phyloP scores from a whole-genome alignment of 2,113 vertebrate species.

The Panthera leo region DNA sequence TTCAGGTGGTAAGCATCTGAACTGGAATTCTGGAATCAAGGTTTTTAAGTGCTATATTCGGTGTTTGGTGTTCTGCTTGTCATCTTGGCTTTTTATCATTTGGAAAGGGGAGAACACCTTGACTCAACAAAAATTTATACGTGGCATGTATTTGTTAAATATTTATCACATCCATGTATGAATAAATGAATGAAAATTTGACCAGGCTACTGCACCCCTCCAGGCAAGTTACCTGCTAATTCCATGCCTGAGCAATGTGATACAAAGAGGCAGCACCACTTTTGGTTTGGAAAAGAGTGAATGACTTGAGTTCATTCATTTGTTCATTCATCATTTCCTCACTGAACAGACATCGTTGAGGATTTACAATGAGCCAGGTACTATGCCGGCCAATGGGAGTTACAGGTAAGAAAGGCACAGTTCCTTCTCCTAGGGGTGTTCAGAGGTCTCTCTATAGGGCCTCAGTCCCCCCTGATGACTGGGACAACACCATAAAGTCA shows the following conservation, averaged over 20 bases:
- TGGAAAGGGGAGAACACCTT: not conserved
- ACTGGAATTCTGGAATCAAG: not conserved
- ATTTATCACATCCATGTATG: not conserved
- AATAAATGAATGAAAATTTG: not conserved
- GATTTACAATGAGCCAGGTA: not conserved
- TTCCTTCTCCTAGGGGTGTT: not conserved
- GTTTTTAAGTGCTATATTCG: not conserved
- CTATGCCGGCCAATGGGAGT: not conserved
- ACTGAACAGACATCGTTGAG: not conserved
- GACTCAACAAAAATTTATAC: not conserved
- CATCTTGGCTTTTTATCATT: not conserved
- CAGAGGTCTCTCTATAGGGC: not conserved
- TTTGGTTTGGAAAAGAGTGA: not conserved
- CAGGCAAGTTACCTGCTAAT: not conserved
- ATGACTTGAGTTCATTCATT: not conserved
- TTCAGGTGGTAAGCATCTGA: not conserved
- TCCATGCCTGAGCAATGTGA: not conserved
- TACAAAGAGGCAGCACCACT: not conserved
- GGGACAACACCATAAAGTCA: not conserved
- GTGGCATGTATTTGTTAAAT: not conserved
- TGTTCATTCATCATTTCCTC: not conserved
- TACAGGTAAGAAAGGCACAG: not conserved
- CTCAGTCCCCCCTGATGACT: too few species aligned
- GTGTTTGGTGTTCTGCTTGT: not conserved
- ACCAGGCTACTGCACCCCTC: not conserved